Conservation (phyloP, 2,797 vertebrate species). For the Spinus pinus region DNA sequence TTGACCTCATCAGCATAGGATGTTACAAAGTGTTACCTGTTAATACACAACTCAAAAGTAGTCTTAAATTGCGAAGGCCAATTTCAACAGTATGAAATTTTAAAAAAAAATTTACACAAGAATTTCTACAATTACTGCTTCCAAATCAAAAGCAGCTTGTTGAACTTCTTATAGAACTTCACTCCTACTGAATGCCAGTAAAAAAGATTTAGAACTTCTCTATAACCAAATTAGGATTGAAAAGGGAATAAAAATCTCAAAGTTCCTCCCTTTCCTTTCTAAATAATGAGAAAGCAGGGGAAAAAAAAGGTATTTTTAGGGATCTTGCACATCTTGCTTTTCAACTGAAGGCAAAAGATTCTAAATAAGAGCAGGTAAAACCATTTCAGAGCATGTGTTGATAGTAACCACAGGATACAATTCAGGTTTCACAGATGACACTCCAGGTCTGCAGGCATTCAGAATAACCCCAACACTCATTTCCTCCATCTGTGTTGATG, state of each 20-base stretch:
- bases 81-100: background rate
- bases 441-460: background rate
- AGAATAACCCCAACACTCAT: background rate
- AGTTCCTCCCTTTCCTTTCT: background rate
- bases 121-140: background rate
- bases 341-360: background rate
- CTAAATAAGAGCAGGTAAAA: background rate
- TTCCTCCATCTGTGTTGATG: background rate
- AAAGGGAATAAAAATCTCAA: background rate
- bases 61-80: background rate
- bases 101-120: accelerated
- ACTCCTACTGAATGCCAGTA: background rate
- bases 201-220: background rate
- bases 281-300: background rate
- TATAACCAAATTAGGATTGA: background rate
- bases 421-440: background rate
- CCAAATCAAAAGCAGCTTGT: background rate
- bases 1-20: background rate
- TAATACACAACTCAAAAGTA: background rate
- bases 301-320: background rate
- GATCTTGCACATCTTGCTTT: background rate
- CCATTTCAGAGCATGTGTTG: background rate
- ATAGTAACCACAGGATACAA: background rate
- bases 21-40: background rate
- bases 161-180: background rate